Conservation (phyloP, 2,888 invertebrate species). For the Rhagium mordax region DNA sequence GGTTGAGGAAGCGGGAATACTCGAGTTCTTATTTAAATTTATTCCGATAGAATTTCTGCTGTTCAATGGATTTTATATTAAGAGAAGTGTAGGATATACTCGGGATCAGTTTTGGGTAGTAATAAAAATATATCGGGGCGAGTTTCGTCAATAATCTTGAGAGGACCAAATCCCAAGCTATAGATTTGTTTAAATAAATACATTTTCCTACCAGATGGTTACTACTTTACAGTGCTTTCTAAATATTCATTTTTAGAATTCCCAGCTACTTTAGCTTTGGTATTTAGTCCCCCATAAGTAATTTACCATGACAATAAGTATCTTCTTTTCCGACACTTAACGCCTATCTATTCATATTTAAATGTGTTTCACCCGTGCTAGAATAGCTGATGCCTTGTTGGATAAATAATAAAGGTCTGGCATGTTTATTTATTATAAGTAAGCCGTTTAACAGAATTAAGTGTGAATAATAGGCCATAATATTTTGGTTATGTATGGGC, state of each 20-base stretch:
- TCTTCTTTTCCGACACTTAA: background rate
- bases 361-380: background rate
- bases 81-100: background rate
- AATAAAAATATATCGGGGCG: no score
- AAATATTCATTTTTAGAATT: no score
- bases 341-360: background rate
- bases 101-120: no score
- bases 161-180: no score
- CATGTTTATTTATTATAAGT: slow-evolving; percentile 4
- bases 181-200: no score
- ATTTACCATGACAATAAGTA: background rate
- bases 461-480: slow-evolving; percentile 14
- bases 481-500: background rate
- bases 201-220: no score
- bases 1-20: slow-evolving; percentile 30
- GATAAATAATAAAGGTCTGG: slow-evolving; percentile 11
- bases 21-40: slow-evolving; percentile 42
- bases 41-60: slow-evolving; percentile 41
- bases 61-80: background rate
- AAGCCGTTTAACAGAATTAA: slow-evolving; percentile 14
- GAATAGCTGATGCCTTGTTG: slow-evolving; percentile 8
- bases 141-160: no score
- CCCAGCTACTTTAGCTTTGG: no score
- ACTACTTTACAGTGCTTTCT: background rate
- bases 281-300: no score